phyloP scores from a whole-genome alignment of 2,113 vertebrate genomes.

The Picathartes gymnocephalus region DNA sequence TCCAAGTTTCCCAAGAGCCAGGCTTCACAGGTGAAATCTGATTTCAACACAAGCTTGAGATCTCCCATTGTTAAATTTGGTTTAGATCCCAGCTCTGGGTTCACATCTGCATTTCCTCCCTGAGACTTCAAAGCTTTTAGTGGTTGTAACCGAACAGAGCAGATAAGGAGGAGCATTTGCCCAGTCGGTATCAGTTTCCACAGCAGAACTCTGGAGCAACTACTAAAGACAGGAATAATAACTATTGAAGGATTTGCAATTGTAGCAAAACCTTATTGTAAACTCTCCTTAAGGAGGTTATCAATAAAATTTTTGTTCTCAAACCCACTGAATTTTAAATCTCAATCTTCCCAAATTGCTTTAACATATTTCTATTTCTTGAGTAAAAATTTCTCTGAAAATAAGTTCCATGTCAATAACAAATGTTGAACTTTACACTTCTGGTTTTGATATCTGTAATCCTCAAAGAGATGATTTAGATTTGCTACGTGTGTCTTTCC shows the following conservation, averaged over 20 bases:
- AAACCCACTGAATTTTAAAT: neutral
- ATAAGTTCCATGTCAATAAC: neutral
- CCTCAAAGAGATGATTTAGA: neutral
- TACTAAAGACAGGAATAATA: neutral
- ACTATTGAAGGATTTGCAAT: neutral
- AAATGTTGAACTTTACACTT: neutral
- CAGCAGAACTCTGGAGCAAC: neutral
- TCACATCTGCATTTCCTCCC: neutral
- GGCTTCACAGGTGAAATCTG: slow-evolving; percentile 13
- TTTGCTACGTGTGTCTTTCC: neutral
- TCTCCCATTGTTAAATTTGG: neutral
- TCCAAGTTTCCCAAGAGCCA: slow-evolving; percentile 20
- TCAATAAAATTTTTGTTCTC: neutral
- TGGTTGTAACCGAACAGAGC: neutral
- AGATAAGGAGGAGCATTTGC: neutral
- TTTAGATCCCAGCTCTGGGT: neutral
- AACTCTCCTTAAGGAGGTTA: neutral
- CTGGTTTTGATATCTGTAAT: neutral
- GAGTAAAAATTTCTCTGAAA: neutral
- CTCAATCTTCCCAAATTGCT: neutral
- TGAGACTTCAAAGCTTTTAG: neutral
- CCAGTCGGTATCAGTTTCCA: neutral
- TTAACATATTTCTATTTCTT: neutral
- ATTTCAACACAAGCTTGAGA: slow-evolving; percentile 17
- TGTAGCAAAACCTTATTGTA: neutral